These are phyloP conservation scores for Isoperla grammatica DNA, from an alignment of 2,888 invertebrate genomes.

Conservation along the genomic window DNA sequence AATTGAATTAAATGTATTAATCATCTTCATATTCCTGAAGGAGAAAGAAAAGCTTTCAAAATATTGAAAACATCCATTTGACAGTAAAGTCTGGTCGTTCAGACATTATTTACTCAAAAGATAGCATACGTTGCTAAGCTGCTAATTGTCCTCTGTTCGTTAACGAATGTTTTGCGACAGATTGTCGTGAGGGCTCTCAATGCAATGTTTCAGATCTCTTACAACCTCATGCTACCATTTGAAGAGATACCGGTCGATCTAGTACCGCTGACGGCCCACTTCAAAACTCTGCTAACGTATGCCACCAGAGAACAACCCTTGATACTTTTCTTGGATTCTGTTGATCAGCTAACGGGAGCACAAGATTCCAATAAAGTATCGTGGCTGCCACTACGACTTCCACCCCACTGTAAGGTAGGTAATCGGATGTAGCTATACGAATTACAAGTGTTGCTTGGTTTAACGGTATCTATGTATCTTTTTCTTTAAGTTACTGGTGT, in stretches of 20 bases:
- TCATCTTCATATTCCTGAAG: too few species aligned
- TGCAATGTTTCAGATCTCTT: slow-evolving; percentile 73
- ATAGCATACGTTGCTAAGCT: too few species aligned
- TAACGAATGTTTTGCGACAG: too few species aligned
- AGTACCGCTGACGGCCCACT: slow-evolving; percentile 91
- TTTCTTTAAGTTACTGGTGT: slow-evolving; percentile 70
- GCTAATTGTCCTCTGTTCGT: too few species aligned
- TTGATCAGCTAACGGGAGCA: slow-evolving; percentile 92
- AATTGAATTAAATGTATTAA: too few species aligned
- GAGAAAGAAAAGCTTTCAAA: too few species aligned
- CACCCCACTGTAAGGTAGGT: slow-evolving; percentile 76
- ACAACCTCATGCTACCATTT: slow-evolving; percentile 85
- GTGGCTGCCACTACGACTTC: slow-evolving; percentile 90
- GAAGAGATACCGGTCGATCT: slow-evolving; percentile 94
- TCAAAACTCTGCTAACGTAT: slow-evolving; percentile 85
- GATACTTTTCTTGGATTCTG: slow-evolving; percentile 88
- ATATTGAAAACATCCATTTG: too few species aligned
- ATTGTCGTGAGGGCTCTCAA: too few species aligned
- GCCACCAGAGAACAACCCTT: slow-evolving; percentile 80
- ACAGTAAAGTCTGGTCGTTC: too few species aligned
- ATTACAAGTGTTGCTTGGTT: too few species aligned
- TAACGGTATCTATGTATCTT: neutral
- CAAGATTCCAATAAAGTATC: slow-evolving; percentile 93
- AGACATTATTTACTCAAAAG: too few species aligned
- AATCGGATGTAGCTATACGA: neutral